phyloP scores from a whole-genome alignment of 1,140 invertebrate genomes.

The Drosophila funebris region DNA sequence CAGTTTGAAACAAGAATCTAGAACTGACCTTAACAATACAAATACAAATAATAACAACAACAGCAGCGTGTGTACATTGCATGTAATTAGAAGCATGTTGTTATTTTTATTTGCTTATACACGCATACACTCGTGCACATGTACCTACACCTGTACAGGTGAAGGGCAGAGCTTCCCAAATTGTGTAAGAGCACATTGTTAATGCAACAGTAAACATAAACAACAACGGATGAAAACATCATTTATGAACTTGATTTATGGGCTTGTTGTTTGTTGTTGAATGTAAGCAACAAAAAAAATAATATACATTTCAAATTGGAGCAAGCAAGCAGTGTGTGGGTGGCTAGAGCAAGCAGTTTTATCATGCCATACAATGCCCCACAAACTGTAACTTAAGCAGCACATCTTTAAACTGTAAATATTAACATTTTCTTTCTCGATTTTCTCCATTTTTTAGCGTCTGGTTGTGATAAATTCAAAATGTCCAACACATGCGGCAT shows the following conservation, averaged over 20 bases:
- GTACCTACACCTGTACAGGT: not conserved
- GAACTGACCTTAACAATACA: constrained; percentile 69
- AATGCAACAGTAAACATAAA: constrained; percentile 39
- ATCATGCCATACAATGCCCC: not conserved
- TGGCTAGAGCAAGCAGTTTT: constrained; percentile 19
- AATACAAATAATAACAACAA: constrained; percentile 14
- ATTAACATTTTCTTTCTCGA: not conserved
- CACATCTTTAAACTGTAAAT: not conserved
- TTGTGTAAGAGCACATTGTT: constrained; percentile 29
- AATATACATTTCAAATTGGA: constrained; percentile 20
- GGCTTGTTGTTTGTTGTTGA: not conserved
- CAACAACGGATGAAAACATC: constrained; percentile 20
- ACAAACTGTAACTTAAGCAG: constrained; percentile 30
- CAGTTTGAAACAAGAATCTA: constrained; percentile 43
- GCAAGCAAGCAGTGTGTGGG: constrained; percentile 36
- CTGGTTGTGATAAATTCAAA: constrained; percentile 19
- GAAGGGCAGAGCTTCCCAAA: constrained; percentile 50
- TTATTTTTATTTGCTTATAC: constrained; percentile 36
- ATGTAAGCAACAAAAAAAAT: constrained; percentile 6
- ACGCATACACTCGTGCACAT: not conserved
- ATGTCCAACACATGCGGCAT: constrained; percentile 22
- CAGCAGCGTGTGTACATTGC: no score
- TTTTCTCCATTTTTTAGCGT: constrained; percentile 43
- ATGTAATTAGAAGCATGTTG: constrained; percentile 35
- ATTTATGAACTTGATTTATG: constrained; percentile 31